Evolutionary conservation across 2,797 vertebrate genomes (phyloP), one percentile per base, ranked within the genome.

Genomic region (Enteromius trimaculatus): DNA sequence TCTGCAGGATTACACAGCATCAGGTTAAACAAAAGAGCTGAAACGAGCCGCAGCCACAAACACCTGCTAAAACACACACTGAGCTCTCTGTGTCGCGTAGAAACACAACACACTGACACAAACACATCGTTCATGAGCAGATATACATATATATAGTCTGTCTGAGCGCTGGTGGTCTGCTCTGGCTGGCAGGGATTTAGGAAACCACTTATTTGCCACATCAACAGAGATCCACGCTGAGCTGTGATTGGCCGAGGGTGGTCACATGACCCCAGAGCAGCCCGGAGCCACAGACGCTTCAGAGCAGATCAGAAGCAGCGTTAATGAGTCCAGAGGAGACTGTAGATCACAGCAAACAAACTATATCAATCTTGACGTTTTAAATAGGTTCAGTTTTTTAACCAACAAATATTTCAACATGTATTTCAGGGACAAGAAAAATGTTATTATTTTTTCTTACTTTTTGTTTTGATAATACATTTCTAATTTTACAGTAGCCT

Each of bases 161-260:
- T 49, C 29, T 65, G 80, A 64, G 70, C 29, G 71, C 68, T 81
- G 86, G 84, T 85, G 86, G 84, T 85, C 86, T 16, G 66, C 81
- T 79, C 81, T 44, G 69, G 80, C 53, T 82, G 81, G 81, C 68
- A 44, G 58, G 72, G 76, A 47, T 81, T 72, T 77, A 76, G 53
- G 74, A 49, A 84, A 82, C 81, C 85, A 80, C 84, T 86, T 34
- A 86, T 87, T 87, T 78, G 84, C 81, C 86, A 84, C 81, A 79
- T 86, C 82, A 76, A 80, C 78, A 84, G 78, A 14, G 60, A 66
- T 23, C 65, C 44, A 81, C 14, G 7, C 39, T 44, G 47, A 0
- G 13, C n/a, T 42, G 65, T 60, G 49, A 76, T 64, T 68, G 77
- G 81, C 72, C 74, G 34, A 69, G 81, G 49, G 64, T 4, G 47